Percentiles rank a stretch among this genome's conserved stretches.
These are phyloP conservation scores for Urocynchramus pylzowi DNA, from an alignment of 2,113 vertebrate species.

Conservation along the genomic window DNA sequence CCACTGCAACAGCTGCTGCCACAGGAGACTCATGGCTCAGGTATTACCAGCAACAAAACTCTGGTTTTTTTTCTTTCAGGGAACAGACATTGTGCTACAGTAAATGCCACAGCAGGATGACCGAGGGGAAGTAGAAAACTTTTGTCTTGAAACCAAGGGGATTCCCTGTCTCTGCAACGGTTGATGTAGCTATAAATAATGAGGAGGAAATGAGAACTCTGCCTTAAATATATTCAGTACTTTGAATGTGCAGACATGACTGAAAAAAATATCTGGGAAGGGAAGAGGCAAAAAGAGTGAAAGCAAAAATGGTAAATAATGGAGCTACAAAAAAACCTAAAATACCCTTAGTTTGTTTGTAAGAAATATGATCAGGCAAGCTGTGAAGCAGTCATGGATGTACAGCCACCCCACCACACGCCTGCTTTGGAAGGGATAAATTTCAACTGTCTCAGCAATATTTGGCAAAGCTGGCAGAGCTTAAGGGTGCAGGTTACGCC, in stretches of 20 bases:
- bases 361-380: background rate
- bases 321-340: background rate
- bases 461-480: background rate
- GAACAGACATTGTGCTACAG: accelerated
- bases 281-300: background rate
- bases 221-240: background rate
- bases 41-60: background rate
- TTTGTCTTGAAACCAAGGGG: background rate
- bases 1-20: background rate
- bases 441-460: background rate
- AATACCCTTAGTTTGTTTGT: accelerated
- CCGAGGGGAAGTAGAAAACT: background rate
- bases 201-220: background rate
- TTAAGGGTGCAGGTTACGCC: background rate
- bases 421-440: background rate
- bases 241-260: background rate
- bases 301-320: background rate
- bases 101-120: background rate
- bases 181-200: background rate
- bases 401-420: accelerated
- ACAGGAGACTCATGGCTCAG: background rate
- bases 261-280: background rate
- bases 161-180: background rate
- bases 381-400: background rate
- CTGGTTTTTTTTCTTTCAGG: background rate